Evolutionary conservation across 2,797 vertebrate species (phyloP).

Genomic region (Enteromius viviparus): DNA sequence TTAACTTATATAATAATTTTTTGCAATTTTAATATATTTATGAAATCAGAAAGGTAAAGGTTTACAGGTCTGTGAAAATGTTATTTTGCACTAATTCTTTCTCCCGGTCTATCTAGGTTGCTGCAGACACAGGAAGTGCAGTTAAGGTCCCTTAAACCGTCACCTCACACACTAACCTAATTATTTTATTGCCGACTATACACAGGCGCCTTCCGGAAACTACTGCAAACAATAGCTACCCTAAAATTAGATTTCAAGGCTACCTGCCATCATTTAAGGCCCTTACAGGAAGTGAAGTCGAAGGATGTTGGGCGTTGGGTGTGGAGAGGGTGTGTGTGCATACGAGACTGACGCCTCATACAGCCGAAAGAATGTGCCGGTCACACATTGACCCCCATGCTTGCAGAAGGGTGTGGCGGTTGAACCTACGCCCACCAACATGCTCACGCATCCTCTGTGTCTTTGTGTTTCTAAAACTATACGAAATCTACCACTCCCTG

Average conservation of each 20-base stretch:
- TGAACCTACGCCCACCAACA: conserved; percentile 40
- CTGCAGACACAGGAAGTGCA: conserved; percentile 27
- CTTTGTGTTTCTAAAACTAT: conserved; percentile 66
- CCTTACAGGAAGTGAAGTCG: conserved; percentile 50
- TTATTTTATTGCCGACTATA: conserved; percentile 60
- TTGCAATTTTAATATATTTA: not conserved
- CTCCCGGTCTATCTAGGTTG: not conserved
- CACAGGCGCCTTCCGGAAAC: conserved; percentile 52
- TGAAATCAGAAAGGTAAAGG: not conserved
- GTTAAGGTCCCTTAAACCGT: conserved; percentile 46
- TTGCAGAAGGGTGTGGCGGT: conserved; percentile 55
- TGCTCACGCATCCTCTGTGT: conserved; percentile 50
- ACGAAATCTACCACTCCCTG: conserved; percentile 65
- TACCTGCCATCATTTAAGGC: conserved; percentile 53
- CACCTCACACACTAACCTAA: conserved; percentile 61
- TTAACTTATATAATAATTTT: not conserved
- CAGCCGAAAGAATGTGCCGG: conserved; percentile 55
- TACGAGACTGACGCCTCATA: conserved; percentile 49
- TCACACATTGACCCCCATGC: conserved; percentile 55
- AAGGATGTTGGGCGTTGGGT: conserved; percentile 42
- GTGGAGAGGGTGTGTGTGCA: conserved; percentile 58
- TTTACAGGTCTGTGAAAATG: not conserved
- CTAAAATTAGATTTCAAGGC: conserved; percentile 69
- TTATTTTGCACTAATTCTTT: not conserved
- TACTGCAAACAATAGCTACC: conserved; percentile 61